Base-by-base conservation (phyloP, 23 tunicate species). In the Ascidia mentula region DNA sequence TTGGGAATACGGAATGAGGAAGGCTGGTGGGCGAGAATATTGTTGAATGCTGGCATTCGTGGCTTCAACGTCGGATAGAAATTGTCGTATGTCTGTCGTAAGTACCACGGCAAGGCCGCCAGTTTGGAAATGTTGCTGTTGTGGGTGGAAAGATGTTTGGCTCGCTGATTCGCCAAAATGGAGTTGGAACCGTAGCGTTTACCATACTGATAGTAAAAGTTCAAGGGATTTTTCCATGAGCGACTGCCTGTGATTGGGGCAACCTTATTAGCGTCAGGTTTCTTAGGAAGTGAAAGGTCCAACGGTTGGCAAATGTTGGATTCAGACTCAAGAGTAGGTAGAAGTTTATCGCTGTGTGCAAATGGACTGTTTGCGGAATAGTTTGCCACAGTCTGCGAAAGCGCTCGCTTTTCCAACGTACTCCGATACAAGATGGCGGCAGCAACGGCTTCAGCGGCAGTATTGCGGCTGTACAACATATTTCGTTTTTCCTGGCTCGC, bases 381-480 rank as follows among this genome's bases (percentile, higher is more conserved):
- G 79, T 82, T 82, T 31, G 46, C 22, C 2, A 82, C 46, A 26
- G 86, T 72, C 15, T 72, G 31, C 36, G 76, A 17, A 28, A 53
- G 37, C 1, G 72, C 69, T 73, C 59, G 72, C 37, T 82, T 73
- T 53, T 73, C 86, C 36, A 73, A 7, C 0, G 79, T 34, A 45
- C 86, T 82, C 79, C 72, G 46, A 36, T 82, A 73, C 45, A 82
- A 33, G 46, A 72, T 72, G 22, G 79, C 79, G 28, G 79, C 86
- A 45, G 86, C 86, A 20, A 82, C 79, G 18, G 79, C 86, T 6
- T 60, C 79, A 17, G 86, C 86, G 0, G 79, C 79, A 24, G 79
- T 28, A 15, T 59, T 46, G 6, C 59, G 73, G 61, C 40, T 31
- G 69, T 32, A 18, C 53, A 32, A 18, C 22, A 24, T 24, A 74